phyloP scores from a whole-genome alignment of 2,888 invertebrate genomes.

The Tachystola acroxantha region DNA sequence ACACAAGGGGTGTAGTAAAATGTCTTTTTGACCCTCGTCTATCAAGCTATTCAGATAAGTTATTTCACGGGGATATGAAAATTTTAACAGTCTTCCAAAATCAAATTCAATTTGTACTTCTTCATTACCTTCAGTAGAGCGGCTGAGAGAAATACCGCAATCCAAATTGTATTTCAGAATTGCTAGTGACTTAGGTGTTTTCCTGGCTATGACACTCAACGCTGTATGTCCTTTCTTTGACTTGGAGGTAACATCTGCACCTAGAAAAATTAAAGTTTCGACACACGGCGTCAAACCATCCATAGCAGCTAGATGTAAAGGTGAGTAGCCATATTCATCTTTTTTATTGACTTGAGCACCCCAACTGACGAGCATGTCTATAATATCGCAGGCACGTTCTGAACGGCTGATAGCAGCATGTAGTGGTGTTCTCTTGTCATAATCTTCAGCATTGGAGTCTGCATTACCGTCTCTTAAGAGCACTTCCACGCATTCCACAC shows the following conservation, averaged over 20 bases:
- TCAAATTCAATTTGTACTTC: constrained; percentile 90
- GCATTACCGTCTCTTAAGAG: constrained; percentile 85
- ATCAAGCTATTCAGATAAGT: constrained; percentile 91
- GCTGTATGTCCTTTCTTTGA: constrained; percentile 92
- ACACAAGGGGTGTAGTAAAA: constrained; percentile 90
- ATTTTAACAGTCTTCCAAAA: constrained; percentile 88
- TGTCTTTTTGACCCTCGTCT: constrained; percentile 93
- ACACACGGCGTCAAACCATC: constrained; percentile 91
- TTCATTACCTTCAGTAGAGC: constrained; percentile 83
- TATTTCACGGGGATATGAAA: constrained; percentile 90
- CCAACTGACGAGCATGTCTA: constrained; percentile 87
- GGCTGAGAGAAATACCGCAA: constrained; percentile 85
- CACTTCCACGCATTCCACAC: constrained; percentile 88
- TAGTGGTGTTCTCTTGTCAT: constrained; percentile 87
- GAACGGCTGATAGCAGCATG: constrained; percentile 90
- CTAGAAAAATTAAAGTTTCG: constrained; percentile 88
- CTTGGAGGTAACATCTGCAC: constrained; percentile 91
- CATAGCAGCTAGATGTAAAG: constrained; percentile 89
- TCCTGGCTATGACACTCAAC: constrained; percentile 88
- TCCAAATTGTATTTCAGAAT: constrained; percentile 89
- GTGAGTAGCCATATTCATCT: constrained; percentile 91
- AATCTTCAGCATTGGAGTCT: constrained; percentile 88
- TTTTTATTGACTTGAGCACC: constrained; percentile 89
- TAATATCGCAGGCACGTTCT: constrained; percentile 86
- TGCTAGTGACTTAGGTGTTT: constrained; percentile 89